Percentiles rank a stretch among this genome's conserved stretches.
Evolutionary conservation across 1,140 invertebrate genomes (phyloP).

Genomic region (Stratiolaelaps scimitus): DNA sequence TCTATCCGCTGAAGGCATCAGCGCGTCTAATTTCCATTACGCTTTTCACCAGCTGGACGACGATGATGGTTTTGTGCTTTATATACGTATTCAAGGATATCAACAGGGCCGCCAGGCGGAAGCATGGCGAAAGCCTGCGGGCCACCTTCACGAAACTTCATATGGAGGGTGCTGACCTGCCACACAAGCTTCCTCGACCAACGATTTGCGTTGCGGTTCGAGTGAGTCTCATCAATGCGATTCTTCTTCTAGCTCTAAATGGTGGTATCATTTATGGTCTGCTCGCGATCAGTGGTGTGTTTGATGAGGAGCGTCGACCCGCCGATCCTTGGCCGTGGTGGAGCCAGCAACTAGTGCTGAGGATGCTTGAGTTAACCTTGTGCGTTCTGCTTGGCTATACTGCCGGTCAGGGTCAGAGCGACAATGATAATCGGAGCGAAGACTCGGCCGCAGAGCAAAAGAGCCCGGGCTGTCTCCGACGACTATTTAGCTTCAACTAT

Average conservation of each 20-base stretch:
- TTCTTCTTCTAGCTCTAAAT: slow-evolving; percentile 52
- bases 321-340: slow-evolving; percentile 65
- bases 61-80: slow-evolving; percentile 65
- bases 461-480: slow-evolving; percentile 27
- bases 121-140: slow-evolving; percentile 41
- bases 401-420: slow-evolving; percentile 47
- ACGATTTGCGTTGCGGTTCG: slow-evolving; percentile 61
- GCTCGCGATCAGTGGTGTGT: slow-evolving; percentile 38
- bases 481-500: too few species aligned
- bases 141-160: slow-evolving; percentile 40
- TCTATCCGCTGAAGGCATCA: slow-evolving; percentile 32
- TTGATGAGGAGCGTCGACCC: background rate
- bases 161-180: slow-evolving; percentile 36
- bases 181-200: slow-evolving; percentile 38
- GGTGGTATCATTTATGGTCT: slow-evolving; percentile 38
- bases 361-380: slow-evolving; percentile 67
- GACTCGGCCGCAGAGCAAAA: slow-evolving; percentile 13
- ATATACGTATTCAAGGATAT: slow-evolving; percentile 59
- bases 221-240: slow-evolving; percentile 65
- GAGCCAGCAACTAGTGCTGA: slow-evolving; percentile 68
- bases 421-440: slow-evolving; percentile 32
- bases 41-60: slow-evolving; percentile 56
- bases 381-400: slow-evolving; percentile 68
- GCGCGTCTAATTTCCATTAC: slow-evolving; percentile 41
- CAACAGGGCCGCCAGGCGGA: slow-evolving; percentile 41